Base-by-base conservation (phyloP, 2,113 vertebrate species). In the Colistium nudipinnis region DNA sequence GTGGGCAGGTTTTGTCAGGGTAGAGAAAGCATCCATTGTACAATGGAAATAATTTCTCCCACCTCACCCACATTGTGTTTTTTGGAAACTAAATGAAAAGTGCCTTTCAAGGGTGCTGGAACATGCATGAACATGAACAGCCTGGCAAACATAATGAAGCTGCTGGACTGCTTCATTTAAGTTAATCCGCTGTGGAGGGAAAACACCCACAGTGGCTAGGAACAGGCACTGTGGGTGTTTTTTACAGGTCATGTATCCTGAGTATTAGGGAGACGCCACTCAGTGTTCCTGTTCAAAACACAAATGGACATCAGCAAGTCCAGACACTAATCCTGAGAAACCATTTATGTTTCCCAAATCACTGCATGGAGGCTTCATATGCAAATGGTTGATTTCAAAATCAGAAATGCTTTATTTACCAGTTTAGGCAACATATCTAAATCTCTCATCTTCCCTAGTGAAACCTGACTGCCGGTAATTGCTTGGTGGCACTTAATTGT, bases 11-110 rank as follows among this genome's bases (percentile, higher is more conserved):
- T 51, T 31, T 68, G 49, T 44, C 33, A 56, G 36, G 28, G 43
- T 48, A n/a, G 22, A 48, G 30, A 65, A 59, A 63, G 45, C 39
- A 53, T 16, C 12, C 25, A 57, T 57, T 62, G 30, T 68, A 38
- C 43, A 66, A 63, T 53, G 41, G 24, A 66, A 13, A 60, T 14
- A 27, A 44, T 61, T 62, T 62, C 35, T 62, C n/a, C 47, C 45
- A 47, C 73, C 52, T 69, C 59, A 60, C 38, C 68, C 62, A 76
- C 73, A 69, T 48, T 48, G 47, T 31, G 24, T 31, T 49, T 38
- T 62, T 51, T 44, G n/a, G n/a, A 45, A 17, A 20, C 20, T 13
- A 13, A 31, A 47, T 31, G 20, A 47, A 61, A 51, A 47, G 13
- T 24, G 62, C 9, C 33, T 47, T n/a, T 27, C 19, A 35, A 6